These are phyloP conservation scores for Pterobdella sp. DNA, from an alignment of 2,888 invertebrate genomes.

Conservation along the genomic window DNA sequence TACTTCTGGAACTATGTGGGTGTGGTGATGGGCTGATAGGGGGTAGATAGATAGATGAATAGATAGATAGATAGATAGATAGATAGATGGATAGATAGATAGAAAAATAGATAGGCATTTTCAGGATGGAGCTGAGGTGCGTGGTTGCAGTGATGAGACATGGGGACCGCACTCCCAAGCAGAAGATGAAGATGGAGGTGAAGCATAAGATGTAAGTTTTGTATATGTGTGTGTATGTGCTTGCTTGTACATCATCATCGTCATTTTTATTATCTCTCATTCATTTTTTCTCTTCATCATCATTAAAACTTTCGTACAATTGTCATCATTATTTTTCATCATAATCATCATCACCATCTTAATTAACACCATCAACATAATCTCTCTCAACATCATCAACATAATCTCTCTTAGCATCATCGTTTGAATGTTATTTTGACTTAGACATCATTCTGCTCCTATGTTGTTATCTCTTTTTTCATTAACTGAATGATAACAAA, in stretches of 20 bases:
- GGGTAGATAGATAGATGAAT: background rate
- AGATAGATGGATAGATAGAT: background rate
- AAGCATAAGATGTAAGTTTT: slow-evolving; percentile 59
- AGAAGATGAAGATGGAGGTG: slow-evolving; percentile 99
- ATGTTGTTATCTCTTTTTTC: too few species aligned
- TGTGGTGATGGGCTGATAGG: background rate
- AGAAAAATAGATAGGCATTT: background rate
- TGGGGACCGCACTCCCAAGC: slow-evolving; percentile 96
- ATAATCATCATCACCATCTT: background rate
- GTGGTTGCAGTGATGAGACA: slow-evolving; percentile 95
- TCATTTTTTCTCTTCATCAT: background rate
- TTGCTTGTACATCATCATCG: background rate
- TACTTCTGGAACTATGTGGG: slow-evolving; percentile 55
- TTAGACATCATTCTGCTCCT: too few species aligned
- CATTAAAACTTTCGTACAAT: background rate
- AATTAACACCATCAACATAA: background rate
- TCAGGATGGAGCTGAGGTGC: slow-evolving; percentile 74
- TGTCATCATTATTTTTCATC: background rate
- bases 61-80: background rate
- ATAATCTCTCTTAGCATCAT: background rate
- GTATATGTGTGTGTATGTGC: too few species aligned
- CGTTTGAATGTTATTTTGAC: slow-evolving; percentile 78
- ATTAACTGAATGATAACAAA: too few species aligned
- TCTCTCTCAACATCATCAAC: background rate
- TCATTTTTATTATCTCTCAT: background rate